Conservation (phyloP, 2,797 vertebrate species). For the Ceyx erithaca region DNA sequence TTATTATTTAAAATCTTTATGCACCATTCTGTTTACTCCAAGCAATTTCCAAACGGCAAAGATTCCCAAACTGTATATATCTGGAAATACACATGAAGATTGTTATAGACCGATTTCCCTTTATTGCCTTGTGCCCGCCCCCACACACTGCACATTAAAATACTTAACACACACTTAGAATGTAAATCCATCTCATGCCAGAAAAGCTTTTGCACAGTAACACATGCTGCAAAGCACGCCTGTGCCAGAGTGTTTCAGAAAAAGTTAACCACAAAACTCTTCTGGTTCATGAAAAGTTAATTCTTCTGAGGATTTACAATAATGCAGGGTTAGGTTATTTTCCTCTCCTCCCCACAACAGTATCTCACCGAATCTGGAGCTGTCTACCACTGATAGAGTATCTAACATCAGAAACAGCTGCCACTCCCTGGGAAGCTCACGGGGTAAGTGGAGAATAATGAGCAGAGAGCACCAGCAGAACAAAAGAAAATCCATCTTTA, state of each 20-base stretch:
- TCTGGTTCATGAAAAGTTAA: constrained; percentile 76
- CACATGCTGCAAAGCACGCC: background rate
- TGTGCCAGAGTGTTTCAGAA: constrained; percentile 42
- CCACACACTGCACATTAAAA: constrained; percentile 64
- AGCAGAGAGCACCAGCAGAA: constrained; percentile 84
- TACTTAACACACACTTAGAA: constrained; percentile 63
- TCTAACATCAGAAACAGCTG: constrained; percentile 96
- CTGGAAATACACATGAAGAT: constrained; percentile 30
- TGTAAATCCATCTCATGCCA: constrained; percentile 55
- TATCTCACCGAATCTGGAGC: constrained; percentile 82
- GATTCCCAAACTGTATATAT: constrained; percentile 61
- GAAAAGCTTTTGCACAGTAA: constrained; percentile 27
- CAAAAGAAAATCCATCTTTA: constrained; percentile 95
- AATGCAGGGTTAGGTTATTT: constrained; percentile 62
- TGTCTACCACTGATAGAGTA: constrained; percentile 96
- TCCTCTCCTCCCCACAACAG: constrained; percentile 68
- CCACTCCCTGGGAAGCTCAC: constrained; percentile 89
- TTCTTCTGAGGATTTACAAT: constrained; percentile 74
- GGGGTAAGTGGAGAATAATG: constrained; percentile 93
- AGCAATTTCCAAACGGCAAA: constrained; percentile 60
- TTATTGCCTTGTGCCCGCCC: constrained; percentile 63
- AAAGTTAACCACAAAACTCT: constrained; percentile 69
- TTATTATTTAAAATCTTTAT: constrained; percentile 68
- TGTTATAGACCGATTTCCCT: constrained; percentile 50
- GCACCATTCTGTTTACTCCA: constrained; percentile 43